These are phyloP conservation scores for Pyrocoelia pectoralis DNA, from an alignment of 2,888 invertebrate genomes.

Conservation along the genomic window DNA sequence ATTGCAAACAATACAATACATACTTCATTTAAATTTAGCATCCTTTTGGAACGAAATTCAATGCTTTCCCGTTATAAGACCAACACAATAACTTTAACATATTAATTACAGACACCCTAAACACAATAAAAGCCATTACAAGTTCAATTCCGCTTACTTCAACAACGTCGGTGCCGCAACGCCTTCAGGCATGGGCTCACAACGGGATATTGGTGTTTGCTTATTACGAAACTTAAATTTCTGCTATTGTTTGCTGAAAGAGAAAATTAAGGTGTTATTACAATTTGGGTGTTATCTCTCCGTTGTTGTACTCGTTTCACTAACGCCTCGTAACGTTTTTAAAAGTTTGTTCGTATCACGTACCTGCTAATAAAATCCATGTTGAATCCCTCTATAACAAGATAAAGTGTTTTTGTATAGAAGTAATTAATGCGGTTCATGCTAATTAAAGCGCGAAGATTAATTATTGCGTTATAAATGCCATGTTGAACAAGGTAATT, in stretches of 20 bases:
- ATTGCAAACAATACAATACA: slow-evolving; percentile 34
- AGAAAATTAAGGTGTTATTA: slow-evolving; percentile 32
- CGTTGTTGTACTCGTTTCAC: slow-evolving; percentile 14
- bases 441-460: slow-evolving; percentile 9
- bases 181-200: slow-evolving; percentile 14
- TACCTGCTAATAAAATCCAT: neutral
- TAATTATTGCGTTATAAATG: slow-evolving; percentile 7
- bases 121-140: slow-evolving; percentile 24
- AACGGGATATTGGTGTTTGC: slow-evolving; percentile 21
- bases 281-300: slow-evolving; percentile 25
- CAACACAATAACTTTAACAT: slow-evolving; percentile 31
- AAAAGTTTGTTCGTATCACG: neutral
- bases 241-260: slow-evolving; percentile 25
- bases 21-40: slow-evolving; percentile 32
- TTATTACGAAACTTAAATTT: slow-evolving; percentile 31
- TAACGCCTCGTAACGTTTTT: neutral
- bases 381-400: neutral
- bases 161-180: slow-evolving; percentile 13
- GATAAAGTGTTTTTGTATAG: neutral
- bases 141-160: slow-evolving; percentile 21
- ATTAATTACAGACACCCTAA: slow-evolving; percentile 31
- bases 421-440: slow-evolving; percentile 5
- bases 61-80: slow-evolving; percentile 23
- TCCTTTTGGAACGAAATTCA: slow-evolving; percentile 24
- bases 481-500: slow-evolving; percentile 6